Conservation (phyloP, 2,797 vertebrate genomes). For the Falco rusticolus region DNA sequence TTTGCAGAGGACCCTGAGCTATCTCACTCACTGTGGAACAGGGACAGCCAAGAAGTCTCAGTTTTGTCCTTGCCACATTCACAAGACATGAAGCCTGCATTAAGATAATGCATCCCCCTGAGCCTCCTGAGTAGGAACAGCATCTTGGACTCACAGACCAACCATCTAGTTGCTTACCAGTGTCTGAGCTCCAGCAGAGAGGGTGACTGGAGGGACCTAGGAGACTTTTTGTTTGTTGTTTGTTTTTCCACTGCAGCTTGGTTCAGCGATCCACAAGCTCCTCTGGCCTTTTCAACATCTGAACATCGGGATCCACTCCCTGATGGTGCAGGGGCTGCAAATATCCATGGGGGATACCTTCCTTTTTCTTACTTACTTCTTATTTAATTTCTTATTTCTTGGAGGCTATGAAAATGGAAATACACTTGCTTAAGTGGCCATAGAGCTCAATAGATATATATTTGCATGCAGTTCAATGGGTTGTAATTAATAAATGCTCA, state of each 20-base stretch:
- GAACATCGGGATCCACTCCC: background rate
- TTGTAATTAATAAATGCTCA: background rate
- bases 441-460: background rate
- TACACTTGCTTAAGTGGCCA: background rate
- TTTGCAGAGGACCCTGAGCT: background rate
- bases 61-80: background rate
- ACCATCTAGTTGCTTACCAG: background rate
- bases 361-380: background rate
- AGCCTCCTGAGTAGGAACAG: background rate
- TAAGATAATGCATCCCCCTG: background rate
- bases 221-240: background rate
- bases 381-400: background rate
- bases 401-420: background rate
- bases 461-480: background rate
- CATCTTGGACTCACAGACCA: background rate
- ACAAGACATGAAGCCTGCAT: background rate
- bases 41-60: background rate
- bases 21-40: background rate
- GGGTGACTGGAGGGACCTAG: background rate
- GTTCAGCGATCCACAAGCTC: background rate
- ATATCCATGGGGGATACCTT: background rate
- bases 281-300: background rate
- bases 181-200: background rate
- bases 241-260: background rate
- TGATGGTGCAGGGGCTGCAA: background rate